Conservation (phyloP, 2,888 invertebrate species). For the Agrotis ipsilon region DNA sequence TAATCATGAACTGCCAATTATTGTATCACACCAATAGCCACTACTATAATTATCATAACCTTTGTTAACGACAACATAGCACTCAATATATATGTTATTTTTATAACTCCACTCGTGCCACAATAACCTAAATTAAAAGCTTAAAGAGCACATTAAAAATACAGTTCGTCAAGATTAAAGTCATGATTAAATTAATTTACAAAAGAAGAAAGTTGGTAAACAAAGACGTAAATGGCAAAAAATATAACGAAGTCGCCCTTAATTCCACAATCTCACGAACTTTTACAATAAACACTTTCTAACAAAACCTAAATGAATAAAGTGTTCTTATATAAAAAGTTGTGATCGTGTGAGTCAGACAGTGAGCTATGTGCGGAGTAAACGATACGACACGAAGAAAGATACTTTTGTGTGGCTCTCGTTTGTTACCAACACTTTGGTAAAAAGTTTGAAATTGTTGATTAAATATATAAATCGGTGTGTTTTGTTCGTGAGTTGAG, state of each 20-base stretch:
- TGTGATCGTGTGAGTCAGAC: slow-evolving; percentile 18
- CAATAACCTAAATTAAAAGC: slow-evolving; percentile 30
- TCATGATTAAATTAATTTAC: slow-evolving; percentile 36
- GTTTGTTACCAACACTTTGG: not conserved
- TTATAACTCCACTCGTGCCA: slow-evolving; percentile 4
- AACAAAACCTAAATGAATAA: slow-evolving; percentile 37
- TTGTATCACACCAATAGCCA: not conserved
- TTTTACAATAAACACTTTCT: slow-evolving; percentile 46
- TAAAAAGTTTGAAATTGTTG: slow-evolving; percentile 27
- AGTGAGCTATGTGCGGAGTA: slow-evolving; percentile 23
- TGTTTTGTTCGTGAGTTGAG: slow-evolving; percentile 31
- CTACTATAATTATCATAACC: not conserved
- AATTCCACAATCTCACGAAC: slow-evolving; percentile 60
- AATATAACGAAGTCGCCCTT: slow-evolving; percentile 50
- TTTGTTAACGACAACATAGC: not conserved
- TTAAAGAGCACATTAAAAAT: slow-evolving; percentile 30
- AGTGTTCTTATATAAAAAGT: slow-evolving; percentile 26
- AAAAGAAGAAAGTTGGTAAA: slow-evolving; percentile 42
- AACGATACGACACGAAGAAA: slow-evolving; percentile 25
- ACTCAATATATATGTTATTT: not conserved
- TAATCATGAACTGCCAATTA: not conserved
- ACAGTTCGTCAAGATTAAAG: slow-evolving; percentile 34
- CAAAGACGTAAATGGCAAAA: slow-evolving; percentile 29
- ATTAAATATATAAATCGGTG: slow-evolving; percentile 39
- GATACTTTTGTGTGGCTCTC: not conserved